Conservation (phyloP, 64 coral and sea anemone genomes). For the Porites lutea region DNA sequence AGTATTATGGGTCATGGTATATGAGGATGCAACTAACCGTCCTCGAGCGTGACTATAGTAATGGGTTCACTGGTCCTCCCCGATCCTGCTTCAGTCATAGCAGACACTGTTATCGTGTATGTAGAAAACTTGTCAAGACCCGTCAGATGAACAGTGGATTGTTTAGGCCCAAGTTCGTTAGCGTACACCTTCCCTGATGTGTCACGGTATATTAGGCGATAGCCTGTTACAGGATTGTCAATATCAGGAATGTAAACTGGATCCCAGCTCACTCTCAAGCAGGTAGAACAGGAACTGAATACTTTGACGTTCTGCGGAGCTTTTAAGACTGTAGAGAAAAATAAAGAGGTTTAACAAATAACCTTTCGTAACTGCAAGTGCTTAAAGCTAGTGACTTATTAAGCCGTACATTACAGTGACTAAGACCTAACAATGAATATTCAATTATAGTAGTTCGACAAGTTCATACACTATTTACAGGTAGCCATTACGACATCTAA, state of each 20-base stretch:
- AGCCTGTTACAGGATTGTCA: constrained; percentile 12
- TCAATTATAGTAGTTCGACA: too few relatives aligned
- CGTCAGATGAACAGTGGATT: constrained; percentile 12
- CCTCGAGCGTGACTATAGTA: constrained; percentile 35
- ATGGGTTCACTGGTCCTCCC: constrained; percentile 43
- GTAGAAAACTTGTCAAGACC: constrained; percentile 30
- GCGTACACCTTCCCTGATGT: not conserved
- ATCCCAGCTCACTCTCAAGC: constrained; percentile 66
- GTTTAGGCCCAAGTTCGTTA: constrained; percentile 17
- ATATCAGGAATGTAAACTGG: not conserved
- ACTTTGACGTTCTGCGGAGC: constrained; percentile 59
- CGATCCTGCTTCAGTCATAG: constrained; percentile 21
- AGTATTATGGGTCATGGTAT: too few relatives aligned
- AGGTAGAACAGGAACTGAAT: constrained; percentile 45
- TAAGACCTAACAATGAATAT: too few relatives aligned
- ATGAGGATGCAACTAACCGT: constrained; percentile 16
- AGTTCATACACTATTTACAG: too few relatives aligned
- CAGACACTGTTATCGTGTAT: constrained; percentile 51
- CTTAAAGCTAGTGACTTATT: too few relatives aligned
- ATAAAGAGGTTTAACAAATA: not conserved
- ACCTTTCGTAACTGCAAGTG: not conserved
- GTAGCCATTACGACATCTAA: too few relatives aligned
- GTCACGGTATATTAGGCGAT: constrained; percentile 29
- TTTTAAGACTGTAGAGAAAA: not conserved
- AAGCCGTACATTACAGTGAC: too few relatives aligned